A percentile compares a stretch with the other conserved stretches of the same genome.
Conservation (phyloP, 2,797 vertebrate species). For the Pseudochaenichthys georgianus region DNA sequence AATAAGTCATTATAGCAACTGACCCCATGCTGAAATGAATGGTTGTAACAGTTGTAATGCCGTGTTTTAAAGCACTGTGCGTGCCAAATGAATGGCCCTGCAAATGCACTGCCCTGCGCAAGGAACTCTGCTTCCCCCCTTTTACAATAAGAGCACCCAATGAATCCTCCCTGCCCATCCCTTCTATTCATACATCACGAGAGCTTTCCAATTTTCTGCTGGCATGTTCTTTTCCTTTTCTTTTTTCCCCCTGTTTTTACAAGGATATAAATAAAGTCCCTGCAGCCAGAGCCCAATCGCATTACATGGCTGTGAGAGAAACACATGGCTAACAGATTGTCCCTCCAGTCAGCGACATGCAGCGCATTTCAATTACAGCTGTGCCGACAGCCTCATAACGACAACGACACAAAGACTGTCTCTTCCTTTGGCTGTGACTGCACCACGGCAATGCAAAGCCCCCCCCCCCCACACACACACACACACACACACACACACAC, state of each 20-base stretch:
- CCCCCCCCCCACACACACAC: too few relatives aligned
- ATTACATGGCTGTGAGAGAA: slow-evolving; percentile 88
- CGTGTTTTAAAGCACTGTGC: slow-evolving; percentile 73
- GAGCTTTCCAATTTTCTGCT: slow-evolving; percentile 88
- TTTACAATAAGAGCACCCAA: slow-evolving; percentile 59
- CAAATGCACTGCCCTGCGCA: slow-evolving; percentile 32
- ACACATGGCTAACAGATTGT: slow-evolving; percentile 90
- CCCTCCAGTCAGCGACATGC: slow-evolving; percentile 80
- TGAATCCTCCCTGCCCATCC: slow-evolving; percentile 60
- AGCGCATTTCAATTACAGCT: slow-evolving; percentile 88
- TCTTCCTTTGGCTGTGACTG: slow-evolving; percentile 63
- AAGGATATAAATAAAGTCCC: slow-evolving; percentile 91
- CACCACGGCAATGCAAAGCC: slow-evolving; percentile 51
- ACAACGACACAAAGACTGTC: slow-evolving; percentile 68
- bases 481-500: too few relatives aligned
- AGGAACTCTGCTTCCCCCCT: slow-evolving; percentile 37
- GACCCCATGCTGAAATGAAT: slow-evolving; percentile 77
- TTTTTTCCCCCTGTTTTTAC: slow-evolving; percentile 52
- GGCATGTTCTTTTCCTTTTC: slow-evolving; percentile 73
- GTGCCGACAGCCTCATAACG: slow-evolving; percentile 68
- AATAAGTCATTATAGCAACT: slow-evolving; percentile 83
- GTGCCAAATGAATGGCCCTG: slow-evolving; percentile 63
- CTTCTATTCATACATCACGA: slow-evolving; percentile 71
- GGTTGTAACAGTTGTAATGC: slow-evolving; percentile 76
- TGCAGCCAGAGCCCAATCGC: slow-evolving; percentile 81